Base-by-base conservation (phyloP, 2,797 vertebrate species). In the Triplophysa yarkandensis region DNA sequence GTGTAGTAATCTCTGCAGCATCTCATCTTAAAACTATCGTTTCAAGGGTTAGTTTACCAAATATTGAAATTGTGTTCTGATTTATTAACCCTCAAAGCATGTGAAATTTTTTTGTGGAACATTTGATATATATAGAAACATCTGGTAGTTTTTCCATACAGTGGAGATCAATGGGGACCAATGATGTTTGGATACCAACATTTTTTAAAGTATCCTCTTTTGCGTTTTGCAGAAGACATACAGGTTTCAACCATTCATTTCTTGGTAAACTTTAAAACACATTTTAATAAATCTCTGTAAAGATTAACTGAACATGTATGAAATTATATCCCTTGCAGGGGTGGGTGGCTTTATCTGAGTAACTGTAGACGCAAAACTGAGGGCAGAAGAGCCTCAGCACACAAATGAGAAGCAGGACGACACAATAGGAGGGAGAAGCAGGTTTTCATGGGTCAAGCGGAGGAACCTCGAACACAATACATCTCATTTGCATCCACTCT, bases 401-500 rank as follows among this genome's bases (percentile, higher is more conserved):
- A 85, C 78, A 86, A 88, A 84, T 86, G 82, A 84, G 25, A 55
- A 27, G 68, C 50, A 64, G 25, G 48, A 75, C 39, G 67, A 52
- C 19, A 66, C 61, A 32, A 2, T 50, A 68, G 30, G 36, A 68
- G 17, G 55, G 21, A 57, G 19, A 70, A 32, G 17, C 55, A 32
- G 55, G 28, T 58, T 58, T 58, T 10, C 30, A 9, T 32, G 55
- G 55, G 55, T 58, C 55, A 57, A 57, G 27, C 44, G n/a, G 43
- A 60, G 64, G 13, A 23, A 54, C 30, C 32, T 63, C 1, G 63
- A 58, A 68, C 55, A 87, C 81, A 83, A 88, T 89, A 84, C 82
- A 77, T 61, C 84, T 86, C 80, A 84, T 88, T 84, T 84, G 52
- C 84, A 88, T 88, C 75, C 71, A 10, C 84, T 88, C 83, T 81